Conservation (phyloP, 2,797 vertebrate species). For the Cirrhinus mrigala region DNA sequence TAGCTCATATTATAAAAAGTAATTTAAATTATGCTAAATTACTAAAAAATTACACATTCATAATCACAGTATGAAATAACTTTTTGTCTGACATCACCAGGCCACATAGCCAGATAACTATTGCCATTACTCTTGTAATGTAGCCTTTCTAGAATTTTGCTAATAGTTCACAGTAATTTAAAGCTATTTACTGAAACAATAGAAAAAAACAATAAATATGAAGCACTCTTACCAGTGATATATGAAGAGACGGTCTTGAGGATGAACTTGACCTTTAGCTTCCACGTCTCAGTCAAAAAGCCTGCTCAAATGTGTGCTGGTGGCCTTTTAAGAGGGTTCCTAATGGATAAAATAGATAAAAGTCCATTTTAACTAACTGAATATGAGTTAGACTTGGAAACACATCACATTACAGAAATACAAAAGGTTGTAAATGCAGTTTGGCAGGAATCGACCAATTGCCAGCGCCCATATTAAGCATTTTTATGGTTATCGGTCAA, state of each 20-base stretch:
- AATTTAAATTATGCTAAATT: too few species aligned
- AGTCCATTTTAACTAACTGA: not conserved
- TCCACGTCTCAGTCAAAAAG: not conserved
- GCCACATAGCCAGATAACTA: not conserved
- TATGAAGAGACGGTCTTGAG: not conserved
- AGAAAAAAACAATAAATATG: not conserved
- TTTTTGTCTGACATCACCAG: not conserved
- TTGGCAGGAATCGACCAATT: too few species aligned
- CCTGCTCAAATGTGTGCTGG: not conserved
- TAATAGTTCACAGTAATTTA: not conserved
- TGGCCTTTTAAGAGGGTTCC: not conserved
- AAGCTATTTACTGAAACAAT: not conserved
- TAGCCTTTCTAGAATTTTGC: conserved; percentile 5
- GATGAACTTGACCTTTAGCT: conserved; percentile 19
- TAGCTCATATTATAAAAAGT: not conserved
- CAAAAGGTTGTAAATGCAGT: not conserved
- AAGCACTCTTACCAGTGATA: not conserved
- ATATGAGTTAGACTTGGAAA: not conserved
- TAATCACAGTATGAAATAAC: not conserved
- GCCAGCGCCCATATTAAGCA: too few species aligned
- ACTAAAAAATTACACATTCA: too few species aligned
- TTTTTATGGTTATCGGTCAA: too few species aligned
- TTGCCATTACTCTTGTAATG: not conserved
- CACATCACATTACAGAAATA: not conserved
- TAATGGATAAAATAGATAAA: not conserved